Base-by-base conservation (phyloP, 2,113 vertebrate genomes). In the Pseudolaguvia tuberculata region DNA sequence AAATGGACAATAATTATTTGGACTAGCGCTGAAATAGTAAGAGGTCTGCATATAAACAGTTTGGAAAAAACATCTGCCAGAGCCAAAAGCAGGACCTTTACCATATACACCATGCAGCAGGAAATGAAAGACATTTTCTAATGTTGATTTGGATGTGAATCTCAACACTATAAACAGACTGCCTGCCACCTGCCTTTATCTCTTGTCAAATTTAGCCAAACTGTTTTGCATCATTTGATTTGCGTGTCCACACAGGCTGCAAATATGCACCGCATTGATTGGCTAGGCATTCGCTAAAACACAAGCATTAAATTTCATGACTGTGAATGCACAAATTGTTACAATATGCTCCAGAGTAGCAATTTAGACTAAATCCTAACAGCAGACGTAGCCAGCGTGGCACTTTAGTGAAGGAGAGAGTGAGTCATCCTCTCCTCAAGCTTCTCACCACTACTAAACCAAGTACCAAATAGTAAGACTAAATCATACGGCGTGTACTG, bases 351-450 rank as follows among this genome's bases (percentile, higher is more conserved):
- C 21, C 13, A 67, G n/a, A 12, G 25, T 3, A n/a, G 58, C 31
- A 11, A 21, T 25, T 66, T 47, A 50, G 17, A 29, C 45, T 50
- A 48, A 56, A 47, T 31, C 9, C 42, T n/a, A 15, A 76, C 5
- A 47, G 48, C 50, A 12, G 3, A 21, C 57, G 5, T 56, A 31
- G 65, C 75, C 75, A 74, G 66, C 75, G 63, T 74, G 73, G 79
- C 79, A 70, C 62, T n/a, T 29, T 20, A 48, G 70, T 35, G 50
- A 20, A 65, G 48, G 25, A 21, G 9, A 13, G 18, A 67, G 27
- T 81, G 79, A 81, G 76, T 81, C 79, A 81, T 71, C 73, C 50
- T 75, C 78, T 82, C 78, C 81, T 70, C 72, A n/a, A n/a, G n/a
- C n/a, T n/a, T n/a, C n/a, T n/a, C n/a, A n/a, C n/a, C n/a, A n/a